These are phyloP conservation scores for Cochlearius cochlearius DNA, from an alignment of 2,113 vertebrate species.

Conservation along the genomic window DNA sequence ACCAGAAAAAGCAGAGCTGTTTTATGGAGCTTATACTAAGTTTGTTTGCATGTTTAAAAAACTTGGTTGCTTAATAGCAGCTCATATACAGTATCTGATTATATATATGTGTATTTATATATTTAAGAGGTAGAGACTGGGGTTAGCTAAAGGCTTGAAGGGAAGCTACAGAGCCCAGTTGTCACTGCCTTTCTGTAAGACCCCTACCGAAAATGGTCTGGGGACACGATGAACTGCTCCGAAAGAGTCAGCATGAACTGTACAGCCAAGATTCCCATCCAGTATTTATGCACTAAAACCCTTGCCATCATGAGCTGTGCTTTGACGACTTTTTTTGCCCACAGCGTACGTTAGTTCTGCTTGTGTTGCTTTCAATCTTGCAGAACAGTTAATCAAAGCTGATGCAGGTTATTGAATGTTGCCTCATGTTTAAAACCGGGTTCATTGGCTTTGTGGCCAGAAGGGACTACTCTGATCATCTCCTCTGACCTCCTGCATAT, in stretches of 20 bases:
- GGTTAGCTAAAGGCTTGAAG: constrained; percentile 10
- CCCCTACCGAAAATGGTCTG: not conserved
- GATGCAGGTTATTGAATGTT: constrained; percentile 34
- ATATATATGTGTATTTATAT: constrained; percentile 22
- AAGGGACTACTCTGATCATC: constrained; percentile 8
- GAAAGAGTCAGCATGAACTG: not conserved
- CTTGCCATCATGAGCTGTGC: not conserved
- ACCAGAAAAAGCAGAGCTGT: constrained; percentile 5
- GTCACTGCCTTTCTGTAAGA: not conserved
- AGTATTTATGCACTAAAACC: not conserved
- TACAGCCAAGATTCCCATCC: not conserved
- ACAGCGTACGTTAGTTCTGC: constrained; percentile 39
- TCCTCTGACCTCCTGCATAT: not conserved
- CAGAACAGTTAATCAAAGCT: constrained; percentile 57
- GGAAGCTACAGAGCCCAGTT: constrained; percentile 26
- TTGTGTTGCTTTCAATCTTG: constrained; percentile 40
- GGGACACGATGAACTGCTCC: not conserved
- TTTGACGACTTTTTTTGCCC: constrained; percentile 19
- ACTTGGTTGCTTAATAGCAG: constrained; percentile 2
- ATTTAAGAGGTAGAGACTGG: not conserved
- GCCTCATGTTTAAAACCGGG: constrained; percentile 5
- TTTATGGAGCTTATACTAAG: constrained; percentile 25
- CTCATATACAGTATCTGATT: not conserved
- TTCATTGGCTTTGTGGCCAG: not conserved
- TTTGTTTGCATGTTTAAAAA: constrained; percentile 52